phyloP scores from a whole-genome alignment of 2,888 invertebrate species.

The Chaitophorus viminalis region DNA sequence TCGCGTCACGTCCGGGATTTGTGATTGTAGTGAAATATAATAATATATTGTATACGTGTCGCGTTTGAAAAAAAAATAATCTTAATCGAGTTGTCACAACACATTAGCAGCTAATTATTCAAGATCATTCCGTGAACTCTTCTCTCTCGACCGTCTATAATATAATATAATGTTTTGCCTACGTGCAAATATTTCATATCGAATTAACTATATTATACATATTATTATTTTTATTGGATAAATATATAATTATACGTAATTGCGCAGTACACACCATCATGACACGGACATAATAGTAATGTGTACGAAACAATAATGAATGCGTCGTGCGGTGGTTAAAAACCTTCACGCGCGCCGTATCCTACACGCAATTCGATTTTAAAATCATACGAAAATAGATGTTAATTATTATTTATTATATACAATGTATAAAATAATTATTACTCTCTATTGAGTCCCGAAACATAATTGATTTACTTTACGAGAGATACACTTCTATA shows the following conservation, averaged over 20 bases:
- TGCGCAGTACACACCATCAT: not conserved
- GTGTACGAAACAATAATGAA: not conserved
- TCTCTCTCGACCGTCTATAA: not conserved
- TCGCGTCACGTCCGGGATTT: too few relatives aligned
- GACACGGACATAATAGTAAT: not conserved
- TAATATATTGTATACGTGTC: too few relatives aligned
- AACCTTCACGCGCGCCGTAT: not conserved
- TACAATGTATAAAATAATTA: not conserved
- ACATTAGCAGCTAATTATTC: not conserved
- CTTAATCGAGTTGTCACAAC: not conserved
- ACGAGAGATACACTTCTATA: not conserved
- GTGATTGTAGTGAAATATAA: not conserved
- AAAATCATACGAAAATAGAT: not conserved
- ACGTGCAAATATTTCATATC: not conserved
- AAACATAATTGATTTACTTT: not conserved
- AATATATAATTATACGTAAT: not conserved
- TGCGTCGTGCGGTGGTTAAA: not conserved
- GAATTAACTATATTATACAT: not conserved
- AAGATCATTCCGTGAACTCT: constrained; percentile 29
- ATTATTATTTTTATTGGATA: not conserved
- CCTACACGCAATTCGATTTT: not conserved
- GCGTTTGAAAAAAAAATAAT: not conserved
- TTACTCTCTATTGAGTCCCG: not conserved
- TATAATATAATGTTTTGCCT: not conserved
- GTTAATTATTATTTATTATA: not conserved